These are phyloP conservation scores for Botrylloides violaceus DNA, from an alignment of 23 tunicate genomes.

Conservation along the genomic window DNA sequence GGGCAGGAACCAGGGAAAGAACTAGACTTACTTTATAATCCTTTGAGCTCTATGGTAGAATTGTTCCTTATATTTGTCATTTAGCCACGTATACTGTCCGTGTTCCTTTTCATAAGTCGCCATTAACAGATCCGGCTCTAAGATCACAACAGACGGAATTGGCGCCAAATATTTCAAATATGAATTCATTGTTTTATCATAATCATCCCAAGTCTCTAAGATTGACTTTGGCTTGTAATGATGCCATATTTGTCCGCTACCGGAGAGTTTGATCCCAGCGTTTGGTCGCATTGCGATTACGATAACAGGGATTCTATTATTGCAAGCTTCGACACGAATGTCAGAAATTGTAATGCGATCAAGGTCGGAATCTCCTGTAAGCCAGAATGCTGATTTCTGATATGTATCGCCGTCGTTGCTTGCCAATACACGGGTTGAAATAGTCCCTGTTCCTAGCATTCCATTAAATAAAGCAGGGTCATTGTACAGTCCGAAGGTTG, in stretches of 20 bases:
- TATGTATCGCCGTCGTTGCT: constrained; percentile 4
- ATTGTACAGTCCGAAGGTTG: constrained; percentile 11
- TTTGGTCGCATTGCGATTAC: constrained; percentile 77
- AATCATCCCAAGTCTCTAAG: constrained; percentile 47
- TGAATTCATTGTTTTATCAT: constrained; percentile 48
- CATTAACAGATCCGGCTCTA: constrained; percentile 83
- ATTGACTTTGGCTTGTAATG: constrained; percentile 63
- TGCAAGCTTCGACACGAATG: constrained; percentile 48
- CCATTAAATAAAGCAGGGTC: constrained; percentile 12
- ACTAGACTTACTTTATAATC: constrained; percentile 40
- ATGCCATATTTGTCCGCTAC: constrained; percentile 37
- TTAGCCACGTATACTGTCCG: constrained; percentile 60
- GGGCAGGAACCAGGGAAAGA: not conserved
- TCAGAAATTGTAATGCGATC: constrained; percentile 36
- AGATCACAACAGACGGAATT: constrained; percentile 62
- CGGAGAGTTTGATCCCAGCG: constrained; percentile 35
- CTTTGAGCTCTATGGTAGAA: constrained; percentile 58
- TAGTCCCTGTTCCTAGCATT: not conserved
- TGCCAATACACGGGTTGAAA: not conserved
- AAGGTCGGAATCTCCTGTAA: constrained; percentile 44
- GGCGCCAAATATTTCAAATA: constrained; percentile 26
- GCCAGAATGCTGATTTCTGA: constrained; percentile 66
- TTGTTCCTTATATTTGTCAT: constrained; percentile 61
- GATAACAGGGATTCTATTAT: constrained; percentile 49
- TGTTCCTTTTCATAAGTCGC: constrained; percentile 45